Conservation (phyloP, 2,797 vertebrate genomes). For the Pampus argenteus region DNA sequence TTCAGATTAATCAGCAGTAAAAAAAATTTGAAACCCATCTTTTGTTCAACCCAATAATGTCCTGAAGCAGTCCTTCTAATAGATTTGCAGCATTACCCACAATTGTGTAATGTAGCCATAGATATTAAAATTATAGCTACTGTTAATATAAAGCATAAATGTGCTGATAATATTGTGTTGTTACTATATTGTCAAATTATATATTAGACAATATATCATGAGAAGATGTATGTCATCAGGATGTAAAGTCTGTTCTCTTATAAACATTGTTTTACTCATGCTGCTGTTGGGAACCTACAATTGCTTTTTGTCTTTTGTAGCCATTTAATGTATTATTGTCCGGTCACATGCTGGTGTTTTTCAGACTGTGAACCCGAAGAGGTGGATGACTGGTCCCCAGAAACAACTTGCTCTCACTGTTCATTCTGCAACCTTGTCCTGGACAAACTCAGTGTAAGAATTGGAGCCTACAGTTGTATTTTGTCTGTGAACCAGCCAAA, state of each 20-base stretch:
- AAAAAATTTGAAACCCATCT: no score
- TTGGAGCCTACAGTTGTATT: not conserved
- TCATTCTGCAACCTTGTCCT: conserved; percentile 96
- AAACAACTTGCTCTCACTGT: conserved; percentile 89
- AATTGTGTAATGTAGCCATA: not conserved
- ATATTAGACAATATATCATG: not conserved
- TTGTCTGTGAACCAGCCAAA: not conserved
- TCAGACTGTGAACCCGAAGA: conserved; percentile 99
- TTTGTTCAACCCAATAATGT: no score
- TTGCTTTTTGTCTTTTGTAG: not conserved
- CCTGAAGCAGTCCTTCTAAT: not conserved
- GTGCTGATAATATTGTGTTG: not conserved
- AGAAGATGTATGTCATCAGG: not conserved
- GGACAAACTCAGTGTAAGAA: conserved; percentile 95
- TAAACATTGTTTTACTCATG: no score
- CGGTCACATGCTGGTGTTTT: conserved; percentile 52
- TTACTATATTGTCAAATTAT: not conserved
- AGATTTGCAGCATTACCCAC: not conserved
- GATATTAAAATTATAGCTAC: not conserved
- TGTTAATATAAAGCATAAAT: not conserved
- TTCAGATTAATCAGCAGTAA: no score
- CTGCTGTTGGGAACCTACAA: not conserved
- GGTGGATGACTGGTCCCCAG: conserved; percentile 96
- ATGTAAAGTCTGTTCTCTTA: not conserved
- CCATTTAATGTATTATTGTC: not conserved